Conservation (phyloP, 2,113 vertebrate species). For the Misgurnus mizolepis region DNA sequence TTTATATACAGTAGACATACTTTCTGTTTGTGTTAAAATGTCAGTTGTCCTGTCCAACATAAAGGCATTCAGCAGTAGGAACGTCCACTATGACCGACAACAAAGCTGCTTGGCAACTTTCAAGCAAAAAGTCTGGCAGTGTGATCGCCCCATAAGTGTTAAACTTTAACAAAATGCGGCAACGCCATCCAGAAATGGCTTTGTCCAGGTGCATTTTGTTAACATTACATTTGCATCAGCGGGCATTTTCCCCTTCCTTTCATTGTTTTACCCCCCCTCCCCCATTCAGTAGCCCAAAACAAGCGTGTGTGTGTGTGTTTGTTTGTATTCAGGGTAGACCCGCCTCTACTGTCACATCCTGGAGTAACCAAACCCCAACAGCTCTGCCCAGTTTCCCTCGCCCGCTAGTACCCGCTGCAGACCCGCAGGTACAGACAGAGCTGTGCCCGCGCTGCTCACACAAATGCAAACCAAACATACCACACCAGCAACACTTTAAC, state of each 20-base stretch:
- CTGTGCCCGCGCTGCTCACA: slow-evolving; percentile 41
- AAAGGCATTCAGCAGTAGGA: too few relatives aligned
- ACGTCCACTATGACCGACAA: too few relatives aligned
- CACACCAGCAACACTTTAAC: background rate
- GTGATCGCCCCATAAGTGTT: too few relatives aligned
- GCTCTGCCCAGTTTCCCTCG: slow-evolving; percentile 90
- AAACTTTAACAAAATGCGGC: background rate
- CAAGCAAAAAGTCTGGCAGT: too few relatives aligned
- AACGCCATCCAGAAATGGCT: background rate
- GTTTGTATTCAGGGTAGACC: slow-evolving; percentile 95
- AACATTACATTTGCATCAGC: background rate
- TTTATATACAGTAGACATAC: too few relatives aligned
- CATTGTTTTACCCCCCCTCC: background rate
- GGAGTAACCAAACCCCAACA: slow-evolving; percentile 99
- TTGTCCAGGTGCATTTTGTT: background rate
- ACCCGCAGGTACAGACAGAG: slow-evolving; percentile 82
- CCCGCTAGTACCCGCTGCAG: slow-evolving; percentile 86
- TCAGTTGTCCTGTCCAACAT: too few relatives aligned
- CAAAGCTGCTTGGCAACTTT: too few relatives aligned
- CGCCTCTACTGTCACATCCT: slow-evolving; percentile 97
- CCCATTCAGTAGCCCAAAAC: background rate
- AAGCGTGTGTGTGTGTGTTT: slow-evolving; percentile 80
- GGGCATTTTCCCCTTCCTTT: background rate
- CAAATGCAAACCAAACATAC: slow-evolving; percentile 31
- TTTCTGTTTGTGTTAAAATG: too few relatives aligned